Evolutionary conservation across 1,140 invertebrate species (phyloP), one percentile per base, ranked within the genome.

Genomic region (Gonioctena quinquepunctata): DNA sequence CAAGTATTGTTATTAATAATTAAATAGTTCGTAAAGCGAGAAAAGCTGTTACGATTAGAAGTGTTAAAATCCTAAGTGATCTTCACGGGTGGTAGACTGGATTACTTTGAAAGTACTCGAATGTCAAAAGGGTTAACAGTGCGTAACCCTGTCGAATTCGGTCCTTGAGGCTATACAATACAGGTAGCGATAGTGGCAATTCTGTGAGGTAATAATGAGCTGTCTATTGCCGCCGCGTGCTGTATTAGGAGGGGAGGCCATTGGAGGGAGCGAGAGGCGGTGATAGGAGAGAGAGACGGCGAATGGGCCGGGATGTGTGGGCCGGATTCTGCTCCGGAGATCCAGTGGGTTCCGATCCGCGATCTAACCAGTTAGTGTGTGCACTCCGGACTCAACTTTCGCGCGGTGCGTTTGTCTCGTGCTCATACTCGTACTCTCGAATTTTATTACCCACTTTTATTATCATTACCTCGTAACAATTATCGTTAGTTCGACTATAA

Each of bases 231-330:
- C 70, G 72, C 72, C 76, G 71, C 76, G 75, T 78, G 76, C 75
- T 71, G 61, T 26, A 42, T 59, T 67, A 63, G 48, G 68, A 54
- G 64, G 68, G 52, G 63, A 60, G 23, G 63, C 26, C 66, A 66
- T 71, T 33, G 70, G 68, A 59, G 59, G 63, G 68, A 75, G 73
- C 70, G 69, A 66, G 75, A 70, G 72, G 65, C 57, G 65, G 69
- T 50, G 27, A 69, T 68, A 69, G 68, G 70, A 59, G 76, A 72
- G 75, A 62, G 75, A 76, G 77, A 79, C 52, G 66, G 80, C 75
- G 75, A 80, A 81, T 80, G 81, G 81, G 79, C 78, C 77, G 81
- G 80, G 78, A 80, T 79, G 80, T 82, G 80, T 82, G 79, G 79
- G 79, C 72, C 71, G 77, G 76, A 78, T 79, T 77, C 76, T 78